Percentiles rank a stretch among this genome's conserved stretches.
Conservation (phyloP, 2,888 invertebrate genomes). For the Diarsia mendica region DNA sequence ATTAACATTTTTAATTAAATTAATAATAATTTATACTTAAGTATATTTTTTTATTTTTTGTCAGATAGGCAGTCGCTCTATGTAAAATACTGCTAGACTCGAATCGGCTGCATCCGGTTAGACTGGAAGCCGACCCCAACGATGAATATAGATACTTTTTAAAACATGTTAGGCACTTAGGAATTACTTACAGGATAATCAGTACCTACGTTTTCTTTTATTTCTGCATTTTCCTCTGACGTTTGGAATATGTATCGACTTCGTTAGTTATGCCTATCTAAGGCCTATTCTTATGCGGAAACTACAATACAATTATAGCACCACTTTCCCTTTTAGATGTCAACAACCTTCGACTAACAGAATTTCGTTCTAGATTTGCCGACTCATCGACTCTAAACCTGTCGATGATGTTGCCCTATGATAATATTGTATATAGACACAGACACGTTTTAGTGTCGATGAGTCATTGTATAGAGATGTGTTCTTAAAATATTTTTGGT, state of each 20-base stretch:
- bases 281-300: neutral
- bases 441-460: conserved; percentile 5
- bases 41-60: neutral
- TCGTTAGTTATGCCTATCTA: neutral
- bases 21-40: conserved; percentile 19
- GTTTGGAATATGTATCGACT: neutral
- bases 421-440: conserved; percentile 34
- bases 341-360: conserved; percentile 17
- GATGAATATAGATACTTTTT: conserved; percentile 3
- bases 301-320: conserved; percentile 2
- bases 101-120: too few species aligned
- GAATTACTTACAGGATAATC: neutral
- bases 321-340: conserved; percentile 11
- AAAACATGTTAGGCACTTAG: neutral
- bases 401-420: neutral
- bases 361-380: conserved; percentile 31
- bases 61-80: too few species aligned
- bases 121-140: too few species aligned
- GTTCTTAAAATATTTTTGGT: conserved; percentile 25
- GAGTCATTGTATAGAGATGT: conserved; percentile 17
- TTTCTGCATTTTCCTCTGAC: neutral
- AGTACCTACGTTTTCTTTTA: neutral
- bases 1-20: conserved; percentile 24
- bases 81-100: too few species aligned
- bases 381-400: neutral